These are phyloP conservation scores for Hyalella azteca DNA, from an alignment of 2,888 invertebrate species.

Conservation along the genomic window DNA sequence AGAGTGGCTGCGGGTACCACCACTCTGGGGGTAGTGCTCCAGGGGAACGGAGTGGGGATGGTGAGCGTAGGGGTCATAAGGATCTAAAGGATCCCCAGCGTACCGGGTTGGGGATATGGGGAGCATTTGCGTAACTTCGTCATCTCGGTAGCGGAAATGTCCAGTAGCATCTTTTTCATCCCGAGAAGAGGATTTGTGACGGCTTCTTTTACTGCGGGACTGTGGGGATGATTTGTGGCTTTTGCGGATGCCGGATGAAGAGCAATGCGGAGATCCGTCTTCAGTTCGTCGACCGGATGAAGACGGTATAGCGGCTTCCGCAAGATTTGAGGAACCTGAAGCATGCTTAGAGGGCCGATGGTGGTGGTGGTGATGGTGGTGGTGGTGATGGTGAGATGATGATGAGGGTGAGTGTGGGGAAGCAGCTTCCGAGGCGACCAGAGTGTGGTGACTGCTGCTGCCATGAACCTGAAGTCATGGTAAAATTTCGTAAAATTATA, in stretches of 20 bases:
- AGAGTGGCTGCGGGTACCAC: neutral
- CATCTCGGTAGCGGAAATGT: neutral
- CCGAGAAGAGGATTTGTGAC: neutral
- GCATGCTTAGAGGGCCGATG: neutral
- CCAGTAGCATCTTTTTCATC: neutral
- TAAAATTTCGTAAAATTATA: too few species aligned
- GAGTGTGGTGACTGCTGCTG: neutral
- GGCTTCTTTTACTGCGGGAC: neutral
- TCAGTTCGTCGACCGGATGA: neutral
- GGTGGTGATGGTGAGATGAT: too few species aligned
- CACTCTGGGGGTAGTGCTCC: neutral
- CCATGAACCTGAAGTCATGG: neutral
- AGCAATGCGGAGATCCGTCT: neutral
- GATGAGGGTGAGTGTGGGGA: neutral
- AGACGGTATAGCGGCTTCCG: neutral
- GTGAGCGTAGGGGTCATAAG: neutral
- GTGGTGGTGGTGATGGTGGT: constrained; percentile 29
- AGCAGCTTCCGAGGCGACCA: neutral
- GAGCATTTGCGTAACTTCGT: neutral
- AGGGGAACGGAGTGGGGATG: neutral
- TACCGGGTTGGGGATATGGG: neutral
- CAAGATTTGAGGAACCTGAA: neutral
- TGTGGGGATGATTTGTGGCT: constrained; percentile 1
- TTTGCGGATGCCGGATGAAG: neutral
- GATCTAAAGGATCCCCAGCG: neutral